These are phyloP conservation scores for Caenorhabditis drosophilae DNA, from an alignment of 2,888 invertebrate species.

Conservation along the genomic window DNA sequence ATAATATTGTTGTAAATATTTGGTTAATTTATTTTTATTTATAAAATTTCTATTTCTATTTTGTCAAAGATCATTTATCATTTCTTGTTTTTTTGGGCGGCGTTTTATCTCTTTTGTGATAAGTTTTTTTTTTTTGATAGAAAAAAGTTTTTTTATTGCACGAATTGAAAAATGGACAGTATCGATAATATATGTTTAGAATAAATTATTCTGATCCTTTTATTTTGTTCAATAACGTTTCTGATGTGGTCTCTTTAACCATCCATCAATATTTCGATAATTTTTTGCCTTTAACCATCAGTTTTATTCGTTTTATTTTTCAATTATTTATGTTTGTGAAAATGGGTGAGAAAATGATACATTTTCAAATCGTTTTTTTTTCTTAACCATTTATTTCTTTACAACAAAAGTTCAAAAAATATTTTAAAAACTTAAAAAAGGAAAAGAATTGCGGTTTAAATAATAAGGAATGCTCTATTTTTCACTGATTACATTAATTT, in stretches of 20 bases:
- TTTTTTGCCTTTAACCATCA: neutral
- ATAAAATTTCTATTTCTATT: constrained; percentile 1
- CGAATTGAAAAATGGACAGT: neutral
- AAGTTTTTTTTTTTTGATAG: no score
- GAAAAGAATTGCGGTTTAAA: no score
- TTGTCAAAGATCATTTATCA: neutral
- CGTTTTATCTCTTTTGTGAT: constrained; percentile 4
- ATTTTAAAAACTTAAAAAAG: no score
- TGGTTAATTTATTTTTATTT: constrained; percentile 6
- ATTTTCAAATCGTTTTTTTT: neutral
- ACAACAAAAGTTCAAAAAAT: no score
- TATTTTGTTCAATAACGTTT: neutral
- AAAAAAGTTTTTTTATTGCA: neutral
- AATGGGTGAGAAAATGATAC: no score
- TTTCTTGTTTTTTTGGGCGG: neutral
- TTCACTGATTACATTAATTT: neutral
- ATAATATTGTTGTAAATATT: constrained; percentile 8
- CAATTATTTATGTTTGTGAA: no score
- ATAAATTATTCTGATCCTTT: constrained; percentile 3
- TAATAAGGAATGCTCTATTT: no score
- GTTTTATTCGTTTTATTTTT: no score
- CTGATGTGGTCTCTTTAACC: constrained; percentile 3
- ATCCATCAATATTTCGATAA: neutral
- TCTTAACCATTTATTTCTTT: neutral
- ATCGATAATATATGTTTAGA: constrained; percentile 5